phyloP scores from a whole-genome alignment of 2,113 vertebrate genomes.

The Cervus canadensis region DNA sequence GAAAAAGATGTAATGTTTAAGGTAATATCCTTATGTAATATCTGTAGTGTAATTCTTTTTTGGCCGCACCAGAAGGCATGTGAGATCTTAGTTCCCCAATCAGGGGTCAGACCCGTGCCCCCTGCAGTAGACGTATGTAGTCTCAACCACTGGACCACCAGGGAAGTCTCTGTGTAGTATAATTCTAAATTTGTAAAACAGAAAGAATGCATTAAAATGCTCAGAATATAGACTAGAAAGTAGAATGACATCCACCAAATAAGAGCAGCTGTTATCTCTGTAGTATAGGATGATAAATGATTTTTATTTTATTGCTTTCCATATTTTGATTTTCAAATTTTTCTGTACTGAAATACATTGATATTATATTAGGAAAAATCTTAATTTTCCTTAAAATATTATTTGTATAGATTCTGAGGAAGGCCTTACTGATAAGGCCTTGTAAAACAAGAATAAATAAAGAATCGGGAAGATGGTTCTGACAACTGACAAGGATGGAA shows the following conservation, averaged over 20 bases:
- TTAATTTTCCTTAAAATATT: background rate
- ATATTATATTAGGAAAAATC: background rate
- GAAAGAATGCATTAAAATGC: background rate
- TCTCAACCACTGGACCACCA: background rate
- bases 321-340: background rate
- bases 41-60: background rate
- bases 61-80: background rate
- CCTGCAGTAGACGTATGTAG: background rate
- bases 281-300: background rate
- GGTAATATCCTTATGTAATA: background rate
- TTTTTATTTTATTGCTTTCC: slow-evolving; percentile 15
- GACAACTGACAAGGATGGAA: background rate
- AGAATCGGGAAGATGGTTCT: background rate
- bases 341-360: background rate
- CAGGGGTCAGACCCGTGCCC: background rate
- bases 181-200: background rate
- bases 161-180: background rate
- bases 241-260: background rate
- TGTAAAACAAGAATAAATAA: background rate
- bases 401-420: background rate
- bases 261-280: background rate
- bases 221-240: background rate
- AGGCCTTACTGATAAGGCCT: background rate
- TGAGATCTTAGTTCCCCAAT: background rate
- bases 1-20: background rate